These are phyloP conservation scores for Scrobipalpa costella DNA, from an alignment of 2,888 invertebrate genomes.

Conservation along the genomic window DNA sequence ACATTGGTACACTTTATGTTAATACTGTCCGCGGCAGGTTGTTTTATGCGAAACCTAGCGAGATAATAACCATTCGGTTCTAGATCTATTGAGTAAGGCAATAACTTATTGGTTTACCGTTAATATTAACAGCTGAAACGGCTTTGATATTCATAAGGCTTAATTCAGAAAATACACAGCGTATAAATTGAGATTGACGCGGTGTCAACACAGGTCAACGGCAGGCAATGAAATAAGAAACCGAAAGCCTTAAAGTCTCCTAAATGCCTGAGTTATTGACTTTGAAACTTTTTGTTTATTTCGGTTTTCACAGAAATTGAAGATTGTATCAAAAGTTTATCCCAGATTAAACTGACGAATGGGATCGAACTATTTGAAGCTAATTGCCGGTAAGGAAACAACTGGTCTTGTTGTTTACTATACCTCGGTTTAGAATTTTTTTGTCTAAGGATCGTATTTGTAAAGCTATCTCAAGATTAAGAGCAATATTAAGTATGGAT, in stretches of 20 bases:
- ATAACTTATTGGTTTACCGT: conserved; percentile 10
- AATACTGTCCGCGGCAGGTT: conserved; percentile 16
- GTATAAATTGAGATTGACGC: conserved; percentile 1
- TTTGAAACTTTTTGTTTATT: too few species aligned
- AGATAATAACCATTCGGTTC: conserved; percentile 21
- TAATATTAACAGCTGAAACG: conserved; percentile 11
- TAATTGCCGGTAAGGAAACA: too few species aligned
- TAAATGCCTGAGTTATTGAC: too few species aligned
- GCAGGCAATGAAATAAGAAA: not conserved
- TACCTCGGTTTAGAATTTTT: too few species aligned
- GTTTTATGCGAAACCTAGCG: conserved; percentile 19
- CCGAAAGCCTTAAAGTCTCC: not conserved
- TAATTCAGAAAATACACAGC: conserved; percentile 7
- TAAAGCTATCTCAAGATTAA: too few species aligned
- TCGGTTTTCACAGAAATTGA: too few species aligned
- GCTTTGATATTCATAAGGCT: conserved; percentile 15
- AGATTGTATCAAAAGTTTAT: too few species aligned
- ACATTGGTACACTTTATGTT: conserved; percentile 17
- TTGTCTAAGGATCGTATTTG: too few species aligned
- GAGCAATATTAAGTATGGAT: too few species aligned
- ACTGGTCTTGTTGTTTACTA: too few species aligned
- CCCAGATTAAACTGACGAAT: too few species aligned
- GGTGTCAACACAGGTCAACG: not conserved
- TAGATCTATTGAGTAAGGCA: conserved; percentile 15
- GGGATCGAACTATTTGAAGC: too few species aligned